Base-by-base conservation (phyloP, 2,888 invertebrate species). In the Steromphala cineraria region DNA sequence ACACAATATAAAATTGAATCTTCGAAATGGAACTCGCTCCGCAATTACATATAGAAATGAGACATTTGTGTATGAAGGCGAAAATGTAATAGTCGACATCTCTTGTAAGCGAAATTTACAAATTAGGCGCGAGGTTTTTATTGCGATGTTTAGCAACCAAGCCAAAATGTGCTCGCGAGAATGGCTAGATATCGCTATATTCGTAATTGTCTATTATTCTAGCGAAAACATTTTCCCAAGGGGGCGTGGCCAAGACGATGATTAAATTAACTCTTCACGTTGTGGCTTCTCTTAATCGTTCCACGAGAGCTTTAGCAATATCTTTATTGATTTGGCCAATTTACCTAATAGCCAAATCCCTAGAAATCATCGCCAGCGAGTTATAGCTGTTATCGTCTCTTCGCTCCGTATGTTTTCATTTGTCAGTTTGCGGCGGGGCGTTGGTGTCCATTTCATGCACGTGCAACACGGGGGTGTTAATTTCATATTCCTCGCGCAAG, bases 261-360 rank as follows among this genome's bases (percentile, higher is more conserved):
- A 83, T 83, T 79, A 79, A 79, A 81, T 83, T 83, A 83, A 55
- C 75, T 52, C 36, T 67, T 67, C 71, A 75, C 36, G 67, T 36
- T 52, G 52, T 36, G 71, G 79, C 76, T 67, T 13, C 19, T 74
- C 55, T 55, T 83, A 83, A 83, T 83, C 81, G 81, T 77, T 81
- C 80, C 78, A 79, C 80, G 56, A 74, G 78, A 31, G 40, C 67
- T 55, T 53, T 53, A 67, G 67, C 77, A 78, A 78, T 80, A 83
- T 83, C 79, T 80, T 76, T 79, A 78, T 78, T 81, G 78, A 83
- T 83, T 81, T 78, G 79, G 36, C 67, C 80, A 81, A 80, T 83
- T 83, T 78, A 55, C 62, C 78, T 80, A 77, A 80, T 78, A 78
- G 67, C 71, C 79, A 67, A 81, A 75, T 81, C 81, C 83, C 81